phyloP scores from a whole-genome alignment of 2,888 invertebrate species.

The Margaritifera margaritifera region DNA sequence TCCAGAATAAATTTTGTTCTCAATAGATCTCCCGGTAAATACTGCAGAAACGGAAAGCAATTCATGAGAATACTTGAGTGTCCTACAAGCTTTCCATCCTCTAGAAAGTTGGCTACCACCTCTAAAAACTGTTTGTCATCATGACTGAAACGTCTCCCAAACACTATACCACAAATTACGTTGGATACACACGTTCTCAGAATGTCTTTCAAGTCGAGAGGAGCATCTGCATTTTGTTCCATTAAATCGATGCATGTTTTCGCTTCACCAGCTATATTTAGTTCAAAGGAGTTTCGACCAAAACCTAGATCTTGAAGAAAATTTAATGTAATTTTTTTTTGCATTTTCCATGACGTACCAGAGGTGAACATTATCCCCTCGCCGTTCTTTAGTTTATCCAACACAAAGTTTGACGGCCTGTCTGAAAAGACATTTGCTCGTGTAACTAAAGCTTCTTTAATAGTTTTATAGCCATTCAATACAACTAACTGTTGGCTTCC shows the following conservation, averaged over 20 bases:
- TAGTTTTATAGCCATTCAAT: no score
- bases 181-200: slow-evolving; percentile 14
- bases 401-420: no score
- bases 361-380: background rate
- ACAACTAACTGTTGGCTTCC: background rate
- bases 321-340: background rate
- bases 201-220: background rate
- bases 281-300: slow-evolving; percentile 8
- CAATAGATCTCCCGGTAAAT: slow-evolving; percentile 10
- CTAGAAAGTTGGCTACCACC: background rate
- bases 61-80: background rate
- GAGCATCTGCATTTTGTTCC: background rate
- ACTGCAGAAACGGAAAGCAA: slow-evolving; percentile 4
- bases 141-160: slow-evolving; percentile 17
- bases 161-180: slow-evolving; percentile 22
- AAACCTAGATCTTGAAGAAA: slow-evolving; percentile 7
- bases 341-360: slow-evolving; percentile 6
- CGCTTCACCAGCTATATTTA: background rate
- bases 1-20: slow-evolving; percentile 1
- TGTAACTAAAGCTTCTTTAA: no score
- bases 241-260: background rate
- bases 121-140: slow-evolving; percentile 2
- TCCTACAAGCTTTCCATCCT: background rate
- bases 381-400: no score
- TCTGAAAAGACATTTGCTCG: no score